Evolutionary conservation across 2,888 invertebrate species (phyloP), one percentile per base, ranked within the genome.

Genomic region (Meta bourneti): DNA sequence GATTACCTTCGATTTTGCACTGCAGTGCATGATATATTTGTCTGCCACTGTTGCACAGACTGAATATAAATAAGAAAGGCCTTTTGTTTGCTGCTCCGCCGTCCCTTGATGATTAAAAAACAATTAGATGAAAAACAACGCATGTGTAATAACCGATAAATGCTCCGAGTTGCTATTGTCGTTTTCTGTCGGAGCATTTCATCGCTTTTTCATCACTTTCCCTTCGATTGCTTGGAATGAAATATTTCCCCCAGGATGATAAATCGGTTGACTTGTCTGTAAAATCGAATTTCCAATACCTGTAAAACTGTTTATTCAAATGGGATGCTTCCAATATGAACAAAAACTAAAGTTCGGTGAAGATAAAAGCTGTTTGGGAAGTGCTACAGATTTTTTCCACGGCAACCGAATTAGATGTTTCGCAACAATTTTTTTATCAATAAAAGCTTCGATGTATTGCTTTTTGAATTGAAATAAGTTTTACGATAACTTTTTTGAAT

Each of bases 91-190:
- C 9, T 51, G 11, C 9, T 7, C 51, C 51, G 11, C 52, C 48
- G 19, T 71, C 52, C 13, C 48, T 52, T 71, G 49, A 13, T 72
- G 71, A 82, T 82, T 82, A 82, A 72, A 82, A 82, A 20, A 19
- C 51, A 82, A 82, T 82, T 70, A 72, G 13, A 20, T 16, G 82
- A 11, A n/a, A 82, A n/a, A 82, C n/a, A 71, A 72, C 71, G 78
- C 19, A 54, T 1, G 9, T 34, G 20, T 79, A 61, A 61, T 69
- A 20, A 61, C 13, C 61, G 61, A 49, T 75, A 75, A 75, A n/a
- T 49, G 49, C 49, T 13, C 11, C 49, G 19, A 8, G 51, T 16
- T 77, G n/a, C n/a, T 51, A 8, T 48, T 79, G 52, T 61, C 6
- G 11, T 34, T 19, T 61, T 19, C 20, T 34, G 11, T 54, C 34